Evolutionary conservation across 2,888 invertebrate genomes (phyloP), one percentile per base, ranked within the genome.

Genomic region (Sinopyrophorus schimmeli): DNA sequence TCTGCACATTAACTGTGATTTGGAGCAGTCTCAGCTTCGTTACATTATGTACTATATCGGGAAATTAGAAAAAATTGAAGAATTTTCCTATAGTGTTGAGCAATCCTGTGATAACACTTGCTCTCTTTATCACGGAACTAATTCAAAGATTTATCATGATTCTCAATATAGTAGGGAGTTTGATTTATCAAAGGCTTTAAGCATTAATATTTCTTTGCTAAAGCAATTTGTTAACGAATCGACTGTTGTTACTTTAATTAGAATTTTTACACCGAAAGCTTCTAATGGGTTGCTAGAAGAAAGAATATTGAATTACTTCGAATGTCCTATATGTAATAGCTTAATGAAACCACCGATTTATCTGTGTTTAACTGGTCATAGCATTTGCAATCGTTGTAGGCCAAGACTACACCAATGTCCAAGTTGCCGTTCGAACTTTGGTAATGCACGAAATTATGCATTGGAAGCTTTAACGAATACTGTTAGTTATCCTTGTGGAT

Each of bases 331-430:
- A 1, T 70, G 70, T 43, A 69, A 68, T 39, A 58, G 53, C 15
- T 61, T 64, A 28, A 70, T 70, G 70, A 64, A 63, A 39, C 68
- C 69, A 1, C 70, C 69, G 1, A 70, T 70, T 39, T 67, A 56
- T 28, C 70, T 69, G 41, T 70, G 70, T 43, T 59, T 65, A 32
- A 59, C 63, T 10, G 69, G 70, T 1, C 70, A 70, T 47, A 69
- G 68, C 35, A 56, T 70, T 17, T 70, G 70, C 49, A 65, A 64
- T 48, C 53, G 54, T 11, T 70, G 70, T 40, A 57, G 62, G 9
- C 65, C 67, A 6, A 62, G 65, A 44, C 35, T 69, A 16, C 63
- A 63, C 14, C 64, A 62, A 34, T 70, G 70, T 37, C 70, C 70
- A 5, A 68, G 63, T 1, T 70, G 70, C 31, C 56, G 67, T 24